Evolutionary conservation across 2,888 invertebrate species (phyloP).

Genomic region (Pollenia amentaria): DNA sequence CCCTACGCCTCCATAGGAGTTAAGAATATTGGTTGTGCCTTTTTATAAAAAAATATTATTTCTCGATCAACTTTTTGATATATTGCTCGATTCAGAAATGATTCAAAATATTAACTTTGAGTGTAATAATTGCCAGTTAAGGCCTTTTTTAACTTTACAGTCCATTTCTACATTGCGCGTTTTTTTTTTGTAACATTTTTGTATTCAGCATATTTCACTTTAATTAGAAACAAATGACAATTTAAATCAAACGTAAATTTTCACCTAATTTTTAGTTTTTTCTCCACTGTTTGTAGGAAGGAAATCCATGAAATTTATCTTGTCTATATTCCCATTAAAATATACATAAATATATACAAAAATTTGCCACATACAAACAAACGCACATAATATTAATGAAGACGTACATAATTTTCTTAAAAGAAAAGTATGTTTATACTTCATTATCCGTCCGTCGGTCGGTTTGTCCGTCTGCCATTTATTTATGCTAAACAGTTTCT

Average conservation of each 20-base stretch:
- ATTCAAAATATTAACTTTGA: no score
- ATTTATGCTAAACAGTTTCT: constrained; percentile 39
- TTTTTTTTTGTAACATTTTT: not conserved
- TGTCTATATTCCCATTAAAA: constrained; percentile 38
- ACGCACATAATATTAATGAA: no score
- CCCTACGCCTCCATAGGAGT: no score
- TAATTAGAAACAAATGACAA: constrained; percentile 18
- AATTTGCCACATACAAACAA: no score
- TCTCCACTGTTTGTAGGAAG: constrained; percentile 38
- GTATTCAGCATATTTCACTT: not conserved
- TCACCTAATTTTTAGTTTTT: constrained; percentile 3
- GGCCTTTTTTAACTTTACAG: not conserved
- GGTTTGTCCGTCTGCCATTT: constrained; percentile 2
- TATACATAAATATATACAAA: not conserved
- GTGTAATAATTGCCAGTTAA: not conserved
- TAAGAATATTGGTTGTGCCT: no score
- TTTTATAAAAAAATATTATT: no score
- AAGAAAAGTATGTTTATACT: not conserved
- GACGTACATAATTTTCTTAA: not conserved
- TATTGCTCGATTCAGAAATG: no score
- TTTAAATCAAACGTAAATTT: constrained; percentile 36
- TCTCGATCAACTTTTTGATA: no score
- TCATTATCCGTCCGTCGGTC: not conserved
- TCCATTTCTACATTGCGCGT: not conserved
- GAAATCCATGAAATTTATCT: constrained; percentile 49